A percentile compares a stretch with the other conserved stretches of the same genome.
phyloP scores from a whole-genome alignment of 1,140 invertebrate genomes.

The Drosophila micromelanica region DNA sequence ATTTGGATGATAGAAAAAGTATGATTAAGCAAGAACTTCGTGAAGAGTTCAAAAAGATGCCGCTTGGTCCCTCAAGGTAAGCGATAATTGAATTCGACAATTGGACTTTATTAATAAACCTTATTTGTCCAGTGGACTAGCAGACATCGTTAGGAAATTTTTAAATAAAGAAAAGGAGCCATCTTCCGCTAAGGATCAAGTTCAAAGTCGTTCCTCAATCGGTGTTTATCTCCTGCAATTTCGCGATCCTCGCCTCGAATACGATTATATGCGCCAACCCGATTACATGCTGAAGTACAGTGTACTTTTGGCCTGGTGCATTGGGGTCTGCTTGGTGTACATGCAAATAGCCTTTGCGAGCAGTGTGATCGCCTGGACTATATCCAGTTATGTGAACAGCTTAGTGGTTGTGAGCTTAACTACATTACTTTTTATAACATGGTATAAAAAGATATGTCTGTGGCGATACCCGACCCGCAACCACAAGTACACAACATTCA shows the following conservation, averaged over 20 bases:
- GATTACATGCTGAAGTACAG: slow-evolving; percentile 76
- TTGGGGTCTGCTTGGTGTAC: slow-evolving; percentile 32
- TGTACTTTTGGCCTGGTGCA: slow-evolving; percentile 51
- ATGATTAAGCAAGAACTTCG: slow-evolving; percentile 9
- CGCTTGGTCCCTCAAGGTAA: slow-evolving; percentile 67
- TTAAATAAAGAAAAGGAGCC: neutral
- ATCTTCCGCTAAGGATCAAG: slow-evolving; percentile 8
- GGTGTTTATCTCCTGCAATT: slow-evolving; percentile 52
- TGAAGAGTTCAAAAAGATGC: slow-evolving; percentile 73
- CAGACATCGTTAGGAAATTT: slow-evolving; percentile 7
- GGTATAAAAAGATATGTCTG: slow-evolving; percentile 83
- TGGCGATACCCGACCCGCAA: slow-evolving; percentile 86
- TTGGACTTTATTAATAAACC: no score
- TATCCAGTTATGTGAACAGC: neutral
- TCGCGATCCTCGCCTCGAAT: slow-evolving; percentile 58
- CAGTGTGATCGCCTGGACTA: fast-evolving
- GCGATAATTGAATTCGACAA: neutral
- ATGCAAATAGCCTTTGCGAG: slow-evolving; percentile 16
- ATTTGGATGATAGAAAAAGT: no score
- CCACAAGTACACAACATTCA: slow-evolving; percentile 83
- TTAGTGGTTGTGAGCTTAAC: slow-evolving; percentile 42
- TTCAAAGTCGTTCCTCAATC: slow-evolving; percentile 4
- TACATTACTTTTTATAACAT: slow-evolving; percentile 72
- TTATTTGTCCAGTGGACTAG: neutral
- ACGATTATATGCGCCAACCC: slow-evolving; percentile 60